Base-by-base conservation (phyloP, 37 sponge, comb jelly and placozoan genomes). In the Lycopodina hypogea region DNA sequence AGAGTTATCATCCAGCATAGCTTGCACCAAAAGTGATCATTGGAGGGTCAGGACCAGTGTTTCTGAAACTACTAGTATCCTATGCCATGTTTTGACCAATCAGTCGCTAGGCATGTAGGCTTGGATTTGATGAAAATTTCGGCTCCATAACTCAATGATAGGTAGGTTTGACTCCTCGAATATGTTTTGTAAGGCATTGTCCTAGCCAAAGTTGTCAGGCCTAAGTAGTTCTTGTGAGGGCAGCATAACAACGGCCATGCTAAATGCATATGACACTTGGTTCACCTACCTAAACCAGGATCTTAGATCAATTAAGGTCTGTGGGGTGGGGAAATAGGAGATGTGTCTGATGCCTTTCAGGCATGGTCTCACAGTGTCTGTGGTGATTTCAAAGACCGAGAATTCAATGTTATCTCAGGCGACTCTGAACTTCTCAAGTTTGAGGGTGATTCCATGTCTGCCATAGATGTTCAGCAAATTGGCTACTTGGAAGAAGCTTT, bases 351-450 rank as follows among this genome's bases (percentile, higher is more conserved):
- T 60, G 74, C 45, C 72, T 30, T 62, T 82, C 69, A 72, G 39
- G 82, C 82, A 82, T 30, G 83, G 83, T 67, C 29, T 41, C 37
- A 84, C 84, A 38, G 77, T 69, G 39, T 84, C 71, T n/a, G 33
- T 76, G 61, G 77, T 69, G 18, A 84, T 76, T 57, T 84, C 84
- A 52, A 84, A 84, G 39, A 77, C 84, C 24, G 84, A 77, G 56
- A 84, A 84, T 76, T 76, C 84, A 41, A 83, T 76, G 1, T 74
- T 32, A 23, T 83, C 71, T 52, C 67, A 30, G 38, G 83, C 83
- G 57, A 83, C 74, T 18, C 32, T 39, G 73, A 72, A 81, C 42
- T 81, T 81, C 38, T 67, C 77, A 9, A 71, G 77, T 77, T 84
- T 69, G 75, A 83, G 83, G 67, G 75, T 83, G 67, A 75, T 83